These are phyloP conservation scores for Conus canariensis DNA, from an alignment of 2,888 invertebrate species.

Conservation along the genomic window DNA sequence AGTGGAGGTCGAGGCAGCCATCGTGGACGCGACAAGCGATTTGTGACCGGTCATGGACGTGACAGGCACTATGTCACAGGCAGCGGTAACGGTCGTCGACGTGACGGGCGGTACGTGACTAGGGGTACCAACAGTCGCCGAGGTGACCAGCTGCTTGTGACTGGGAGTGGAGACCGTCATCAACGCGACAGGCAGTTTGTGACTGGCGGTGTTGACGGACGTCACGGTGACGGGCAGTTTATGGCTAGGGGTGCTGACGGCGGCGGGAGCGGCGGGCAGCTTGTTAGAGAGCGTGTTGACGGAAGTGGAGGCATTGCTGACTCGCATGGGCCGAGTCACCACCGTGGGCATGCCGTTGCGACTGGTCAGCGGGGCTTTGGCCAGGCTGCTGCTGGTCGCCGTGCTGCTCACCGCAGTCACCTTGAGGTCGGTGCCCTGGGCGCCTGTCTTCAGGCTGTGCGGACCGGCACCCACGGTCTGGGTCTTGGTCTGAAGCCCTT, in stretches of 20 bases:
- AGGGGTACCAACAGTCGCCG: no score
- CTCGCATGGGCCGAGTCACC: conserved; percentile 19
- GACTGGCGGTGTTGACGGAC: neutral
- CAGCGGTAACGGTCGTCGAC: no score
- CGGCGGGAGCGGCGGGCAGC: neutral
- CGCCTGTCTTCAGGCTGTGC: no score
- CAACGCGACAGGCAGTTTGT: neutral
- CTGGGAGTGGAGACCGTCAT: neutral
- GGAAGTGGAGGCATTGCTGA: conserved; percentile 32
- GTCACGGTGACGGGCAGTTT: neutral
- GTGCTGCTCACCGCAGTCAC: neutral
- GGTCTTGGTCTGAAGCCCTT: neutral
- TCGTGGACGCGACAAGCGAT: no score
- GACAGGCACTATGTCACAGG: no score
- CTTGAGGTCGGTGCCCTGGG: neutral
- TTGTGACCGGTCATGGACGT: no score
- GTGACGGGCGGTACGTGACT: no score
- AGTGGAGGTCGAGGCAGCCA: conserved; percentile 20
- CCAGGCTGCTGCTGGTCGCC: neutral
- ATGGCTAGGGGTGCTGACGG: neutral
- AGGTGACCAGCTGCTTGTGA: neutral
- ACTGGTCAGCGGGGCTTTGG: neutral
- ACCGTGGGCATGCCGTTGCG: conserved; percentile 39
- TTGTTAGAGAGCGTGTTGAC: conserved; percentile 38
- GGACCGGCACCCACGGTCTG: neutral